Evolutionary conservation across 2,888 invertebrate species (phyloP).

Genomic region (Margaritifera margaritifera): DNA sequence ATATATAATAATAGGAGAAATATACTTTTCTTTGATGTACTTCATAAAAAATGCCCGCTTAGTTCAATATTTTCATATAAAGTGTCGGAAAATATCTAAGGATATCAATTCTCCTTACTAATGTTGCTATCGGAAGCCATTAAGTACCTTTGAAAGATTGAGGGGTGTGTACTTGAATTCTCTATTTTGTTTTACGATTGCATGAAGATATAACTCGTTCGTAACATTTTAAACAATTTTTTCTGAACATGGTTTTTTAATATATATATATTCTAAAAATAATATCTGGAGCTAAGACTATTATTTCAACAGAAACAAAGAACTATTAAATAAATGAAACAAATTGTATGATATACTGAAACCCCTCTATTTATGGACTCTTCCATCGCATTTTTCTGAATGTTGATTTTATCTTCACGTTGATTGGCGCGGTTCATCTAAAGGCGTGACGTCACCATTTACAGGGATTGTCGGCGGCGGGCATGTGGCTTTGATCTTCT

Average conservation of each 20-base stretch:
- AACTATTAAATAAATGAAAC: background rate
- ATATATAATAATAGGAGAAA: constrained; percentile 2
- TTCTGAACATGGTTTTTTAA: no score
- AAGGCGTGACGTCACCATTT: constrained; percentile 66
- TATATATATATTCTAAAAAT: no score
- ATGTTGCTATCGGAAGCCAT: constrained; percentile 55
- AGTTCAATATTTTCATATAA: constrained; percentile 13
- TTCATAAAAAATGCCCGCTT: constrained; percentile 5
- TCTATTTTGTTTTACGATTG: background rate
- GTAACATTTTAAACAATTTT: background rate
- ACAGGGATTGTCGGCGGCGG: constrained; percentile 66
- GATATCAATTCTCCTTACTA: constrained; percentile 56
- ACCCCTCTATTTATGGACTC: constrained; percentile 38
- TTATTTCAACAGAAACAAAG: background rate
- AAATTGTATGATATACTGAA: background rate
- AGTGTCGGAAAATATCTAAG: constrained; percentile 47
- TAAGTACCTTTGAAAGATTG: constrained; percentile 24
- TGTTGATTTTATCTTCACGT: constrained; percentile 63
- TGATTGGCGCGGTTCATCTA: constrained; percentile 68
- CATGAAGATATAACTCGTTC: background rate
- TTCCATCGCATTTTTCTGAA: constrained; percentile 59
- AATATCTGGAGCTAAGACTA: no score
- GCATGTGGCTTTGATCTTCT: constrained; percentile 68
- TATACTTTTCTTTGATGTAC: constrained; percentile 25
- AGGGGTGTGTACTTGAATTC: constrained; percentile 7